A percentile compares a stretch with the other conserved stretches of the same genome.
Evolutionary conservation across 2,797 vertebrate genomes (phyloP).

Genomic region (Lepus oiostolus): DNA sequence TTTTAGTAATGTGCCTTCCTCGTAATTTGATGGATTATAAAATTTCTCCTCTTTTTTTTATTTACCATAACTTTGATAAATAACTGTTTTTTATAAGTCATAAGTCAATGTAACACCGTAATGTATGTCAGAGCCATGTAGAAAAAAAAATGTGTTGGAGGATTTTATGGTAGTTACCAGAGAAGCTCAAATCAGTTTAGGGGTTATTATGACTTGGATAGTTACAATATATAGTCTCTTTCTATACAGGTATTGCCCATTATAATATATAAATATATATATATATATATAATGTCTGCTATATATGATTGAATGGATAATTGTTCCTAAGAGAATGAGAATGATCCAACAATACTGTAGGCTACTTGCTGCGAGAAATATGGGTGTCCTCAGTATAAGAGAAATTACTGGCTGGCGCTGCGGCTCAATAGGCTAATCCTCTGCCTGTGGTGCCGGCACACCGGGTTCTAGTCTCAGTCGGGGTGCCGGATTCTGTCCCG

Average conservation of each 20-base stretch:
- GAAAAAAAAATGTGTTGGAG: not conserved
- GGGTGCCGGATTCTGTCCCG: too few species aligned
- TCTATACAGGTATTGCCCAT: not conserved
- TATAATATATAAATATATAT: not conserved
- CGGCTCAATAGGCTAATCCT: too few species aligned
- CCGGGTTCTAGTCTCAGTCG: too few species aligned
- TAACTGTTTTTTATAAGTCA: not conserved
- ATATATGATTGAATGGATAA: not conserved
- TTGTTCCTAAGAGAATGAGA: not conserved
- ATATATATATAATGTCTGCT: not conserved
- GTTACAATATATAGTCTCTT: not conserved
- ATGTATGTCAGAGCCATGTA: not conserved
- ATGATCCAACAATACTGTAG: not conserved
- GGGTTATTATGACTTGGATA: not conserved
- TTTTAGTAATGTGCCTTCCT: not conserved
- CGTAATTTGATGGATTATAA: not conserved
- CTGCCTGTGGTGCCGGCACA: too few species aligned
- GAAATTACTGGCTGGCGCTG: too few species aligned
- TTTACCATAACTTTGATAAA: constrained; percentile 25
- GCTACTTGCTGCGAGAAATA: not conserved
- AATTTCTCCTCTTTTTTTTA: constrained; percentile 18
- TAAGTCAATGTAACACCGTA: not conserved
- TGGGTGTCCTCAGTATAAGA: not conserved
- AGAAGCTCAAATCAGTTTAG: not conserved
- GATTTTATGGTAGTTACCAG: not conserved